A percentile compares a stretch with the other conserved stretches of the same genome.
phyloP scores from a whole-genome alignment of 2,113 vertebrate species.

The Progne subis region DNA sequence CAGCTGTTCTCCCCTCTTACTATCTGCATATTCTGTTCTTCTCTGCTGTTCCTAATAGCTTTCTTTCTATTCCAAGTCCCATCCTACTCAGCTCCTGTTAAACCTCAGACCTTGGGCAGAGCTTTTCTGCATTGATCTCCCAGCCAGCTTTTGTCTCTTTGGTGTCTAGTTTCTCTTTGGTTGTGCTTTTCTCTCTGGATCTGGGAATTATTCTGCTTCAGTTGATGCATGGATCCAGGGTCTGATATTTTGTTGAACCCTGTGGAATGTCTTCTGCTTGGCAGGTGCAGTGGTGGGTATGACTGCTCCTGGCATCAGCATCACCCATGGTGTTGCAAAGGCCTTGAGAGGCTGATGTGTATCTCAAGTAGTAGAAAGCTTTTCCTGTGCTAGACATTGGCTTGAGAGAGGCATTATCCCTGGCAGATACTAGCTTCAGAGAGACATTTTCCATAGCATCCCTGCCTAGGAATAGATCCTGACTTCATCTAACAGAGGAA shows the following conservation, averaged over 20 bases:
- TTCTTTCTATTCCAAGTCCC: neutral
- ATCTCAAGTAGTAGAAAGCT: neutral
- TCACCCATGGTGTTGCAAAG: neutral
- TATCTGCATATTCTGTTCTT: neutral
- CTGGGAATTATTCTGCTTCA: constrained; percentile 11
- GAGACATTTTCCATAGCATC: neutral
- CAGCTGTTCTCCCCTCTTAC: neutral
- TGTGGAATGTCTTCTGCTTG: neutral
- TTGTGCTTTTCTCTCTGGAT: constrained; percentile 13
- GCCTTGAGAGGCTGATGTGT: neutral
- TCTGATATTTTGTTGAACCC: neutral
- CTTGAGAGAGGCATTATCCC: neutral
- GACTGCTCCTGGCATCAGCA: neutral
- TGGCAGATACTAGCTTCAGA: neutral
- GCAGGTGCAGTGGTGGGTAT: neutral
- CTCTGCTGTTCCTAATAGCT: neutral
- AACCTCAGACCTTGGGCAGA: neutral
- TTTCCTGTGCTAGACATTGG: neutral
- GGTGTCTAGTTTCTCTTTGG: neutral
- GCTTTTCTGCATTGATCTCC: neutral
- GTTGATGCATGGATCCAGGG: neutral
- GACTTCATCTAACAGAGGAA: neutral
- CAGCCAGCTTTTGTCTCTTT: constrained; percentile 13
- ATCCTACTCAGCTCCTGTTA: neutral
- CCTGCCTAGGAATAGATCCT: constrained; percentile 1